These are phyloP conservation scores for Eclectus roratus DNA, from an alignment of 2,113 vertebrate genomes.

Conservation along the genomic window DNA sequence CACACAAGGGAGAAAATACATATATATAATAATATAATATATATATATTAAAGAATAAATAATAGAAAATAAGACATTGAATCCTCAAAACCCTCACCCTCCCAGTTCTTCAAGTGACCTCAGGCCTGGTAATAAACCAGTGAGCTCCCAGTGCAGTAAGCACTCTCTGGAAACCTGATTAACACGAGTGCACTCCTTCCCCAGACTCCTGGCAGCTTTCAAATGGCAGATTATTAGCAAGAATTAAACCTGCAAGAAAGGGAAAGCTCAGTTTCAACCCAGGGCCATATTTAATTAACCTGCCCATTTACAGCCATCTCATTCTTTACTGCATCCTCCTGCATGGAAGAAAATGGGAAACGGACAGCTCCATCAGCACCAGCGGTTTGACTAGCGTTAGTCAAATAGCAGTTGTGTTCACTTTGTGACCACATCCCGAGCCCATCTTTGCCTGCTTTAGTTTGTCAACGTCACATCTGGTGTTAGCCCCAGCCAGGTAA, in stretches of 20 bases:
- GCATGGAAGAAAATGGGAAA: not conserved
- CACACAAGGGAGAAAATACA: not conserved
- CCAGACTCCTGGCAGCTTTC: not conserved
- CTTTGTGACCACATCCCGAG: not conserved
- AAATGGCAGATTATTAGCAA: constrained; percentile 20
- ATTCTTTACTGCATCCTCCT: not conserved
- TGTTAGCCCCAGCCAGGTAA: not conserved
- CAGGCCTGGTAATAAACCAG: not conserved
- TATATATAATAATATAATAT: not conserved
- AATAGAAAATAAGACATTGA: not conserved
- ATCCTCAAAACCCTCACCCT: not conserved
- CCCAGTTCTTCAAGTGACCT: not conserved
- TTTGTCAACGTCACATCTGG: not conserved
- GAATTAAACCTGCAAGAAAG: not conserved
- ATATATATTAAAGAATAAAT: not conserved
- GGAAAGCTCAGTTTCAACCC: not conserved
- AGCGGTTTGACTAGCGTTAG: not conserved
- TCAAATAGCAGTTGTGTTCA: not conserved
- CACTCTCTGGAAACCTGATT: not conserved
- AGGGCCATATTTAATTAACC: constrained; percentile 6
- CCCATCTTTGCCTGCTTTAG: constrained; percentile 45
- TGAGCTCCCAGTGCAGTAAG: not conserved
- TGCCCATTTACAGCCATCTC: not conserved
- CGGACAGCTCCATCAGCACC: not conserved
- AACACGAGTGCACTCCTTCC: not conserved